A percentile compares a stretch with the other conserved stretches of the same genome.
phyloP scores from a whole-genome alignment of 2,888 invertebrate genomes.

The Acleris cristana region DNA sequence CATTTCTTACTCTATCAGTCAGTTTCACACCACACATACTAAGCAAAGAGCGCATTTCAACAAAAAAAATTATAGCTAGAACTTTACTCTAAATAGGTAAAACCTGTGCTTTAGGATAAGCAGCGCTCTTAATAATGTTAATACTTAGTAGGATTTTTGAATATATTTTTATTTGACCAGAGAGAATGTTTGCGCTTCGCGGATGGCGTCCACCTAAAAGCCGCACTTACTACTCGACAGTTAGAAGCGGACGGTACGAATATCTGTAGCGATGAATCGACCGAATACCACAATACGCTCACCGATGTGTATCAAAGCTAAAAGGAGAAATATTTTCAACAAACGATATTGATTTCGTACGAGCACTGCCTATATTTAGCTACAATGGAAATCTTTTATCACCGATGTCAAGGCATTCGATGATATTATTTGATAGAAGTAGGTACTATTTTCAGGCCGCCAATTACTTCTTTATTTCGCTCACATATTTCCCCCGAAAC shows the following conservation, averaged over 20 bases:
- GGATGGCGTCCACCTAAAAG: slow-evolving; percentile 16
- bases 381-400: background rate
- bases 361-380: background rate
- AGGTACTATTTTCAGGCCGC: background rate
- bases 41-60: too few species aligned
- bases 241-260: slow-evolving; percentile 14
- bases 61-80: too few species aligned
- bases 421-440: background rate
- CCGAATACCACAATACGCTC: slow-evolving; percentile 11
- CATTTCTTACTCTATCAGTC: too few species aligned
- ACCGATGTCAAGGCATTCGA: background rate
- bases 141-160: too few species aligned
- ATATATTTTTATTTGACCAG: too few species aligned
- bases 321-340: slow-evolving; percentile 7
- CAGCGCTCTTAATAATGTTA: too few species aligned
- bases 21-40: too few species aligned
- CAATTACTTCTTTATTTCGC: background rate
- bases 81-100: too few species aligned
- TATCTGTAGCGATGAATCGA: slow-evolving; percentile 26
- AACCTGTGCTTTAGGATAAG: too few species aligned
- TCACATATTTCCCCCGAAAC: too few species aligned
- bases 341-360: background rate
- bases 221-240: slow-evolving; percentile 21
- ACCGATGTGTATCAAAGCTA: background rate
- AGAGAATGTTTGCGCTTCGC: too few species aligned